phyloP scores from a whole-genome alignment of 1,140 invertebrate species.

The Aradophagus sp. region DNA sequence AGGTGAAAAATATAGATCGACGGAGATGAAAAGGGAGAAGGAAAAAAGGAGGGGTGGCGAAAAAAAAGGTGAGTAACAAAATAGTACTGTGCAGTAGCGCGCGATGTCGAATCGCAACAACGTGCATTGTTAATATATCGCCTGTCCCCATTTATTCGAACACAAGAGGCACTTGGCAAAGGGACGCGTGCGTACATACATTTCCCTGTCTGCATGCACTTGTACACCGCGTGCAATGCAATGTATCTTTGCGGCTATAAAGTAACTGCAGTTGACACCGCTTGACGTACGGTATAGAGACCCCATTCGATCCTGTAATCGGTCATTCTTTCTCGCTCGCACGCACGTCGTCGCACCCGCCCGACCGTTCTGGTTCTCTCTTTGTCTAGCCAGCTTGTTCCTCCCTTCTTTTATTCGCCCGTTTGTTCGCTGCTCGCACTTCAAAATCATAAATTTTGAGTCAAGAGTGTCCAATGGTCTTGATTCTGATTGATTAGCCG shows the following conservation, averaged over 20 bases:
- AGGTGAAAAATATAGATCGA: too few relatives aligned
- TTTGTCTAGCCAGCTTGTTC: too few relatives aligned
- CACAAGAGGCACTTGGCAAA: conserved; percentile 55
- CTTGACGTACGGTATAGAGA: conserved; percentile 52
- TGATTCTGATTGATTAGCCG: too few relatives aligned
- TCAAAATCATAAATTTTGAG: too few relatives aligned
- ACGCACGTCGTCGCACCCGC: conserved; percentile 4
- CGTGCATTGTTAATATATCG: conserved; percentile 54
- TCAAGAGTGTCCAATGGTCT: too few relatives aligned
- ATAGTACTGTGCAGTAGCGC: conserved; percentile 18
- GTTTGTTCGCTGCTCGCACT: conserved; percentile 12
- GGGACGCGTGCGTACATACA: conserved; percentile 59
- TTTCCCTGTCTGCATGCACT: conserved; percentile 56
- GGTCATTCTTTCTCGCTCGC: conserved; percentile 27
- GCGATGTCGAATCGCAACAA: conserved; percentile 44
- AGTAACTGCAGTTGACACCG: conserved; percentile 59
- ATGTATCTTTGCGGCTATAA: conserved; percentile 59
- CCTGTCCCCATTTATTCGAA: conserved; percentile 56
- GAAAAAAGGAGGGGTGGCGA: neutral
- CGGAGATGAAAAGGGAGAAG: too few relatives aligned
- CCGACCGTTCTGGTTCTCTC: too few relatives aligned
- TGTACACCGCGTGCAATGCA: conserved; percentile 54
- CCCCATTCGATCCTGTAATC: conserved; percentile 39
- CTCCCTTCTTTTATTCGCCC: too few relatives aligned
- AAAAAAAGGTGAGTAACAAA: too few relatives aligned